Evolutionary conservation across 2,797 vertebrate genomes (phyloP).

Genomic region (Natrix natrix): DNA sequence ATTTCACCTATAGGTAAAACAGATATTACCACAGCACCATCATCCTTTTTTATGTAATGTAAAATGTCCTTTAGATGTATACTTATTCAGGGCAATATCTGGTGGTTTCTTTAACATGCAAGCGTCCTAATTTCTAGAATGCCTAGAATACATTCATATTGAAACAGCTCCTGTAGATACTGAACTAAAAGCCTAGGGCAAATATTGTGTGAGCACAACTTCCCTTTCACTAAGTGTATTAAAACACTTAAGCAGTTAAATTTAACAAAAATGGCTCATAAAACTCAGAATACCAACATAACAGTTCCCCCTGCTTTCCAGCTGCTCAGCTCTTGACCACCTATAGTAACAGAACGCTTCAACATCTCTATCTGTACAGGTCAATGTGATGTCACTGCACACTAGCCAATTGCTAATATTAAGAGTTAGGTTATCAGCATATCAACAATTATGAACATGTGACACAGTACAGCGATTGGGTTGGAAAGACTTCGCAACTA

Average conservation of each 20-base stretch:
- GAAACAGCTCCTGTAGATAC: not conserved
- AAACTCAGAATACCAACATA: not conserved
- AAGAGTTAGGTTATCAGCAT: not conserved
- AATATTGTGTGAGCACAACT: not conserved
- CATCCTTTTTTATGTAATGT: not conserved
- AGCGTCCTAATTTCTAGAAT: not conserved
- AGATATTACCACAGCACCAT: not conserved
- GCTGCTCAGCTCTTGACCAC: not conserved
- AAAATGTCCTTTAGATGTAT: not conserved
- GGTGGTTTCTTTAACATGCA: not conserved
- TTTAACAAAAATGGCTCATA: not conserved
- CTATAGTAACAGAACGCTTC: not conserved
- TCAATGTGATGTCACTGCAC: not conserved
- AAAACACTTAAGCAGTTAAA: not conserved
- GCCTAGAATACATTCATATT: not conserved
- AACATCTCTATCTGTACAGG: no score
- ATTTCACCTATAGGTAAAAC: not conserved
- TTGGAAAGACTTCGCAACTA: no score
- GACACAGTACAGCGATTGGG: not conserved
- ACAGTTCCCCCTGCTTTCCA: not conserved
- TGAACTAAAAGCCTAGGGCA: not conserved
- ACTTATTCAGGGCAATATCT: not conserved
- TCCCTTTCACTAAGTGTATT: not conserved
- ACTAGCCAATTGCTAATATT: not conserved
- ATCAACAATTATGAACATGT: not conserved